A percentile compares a stretch with the other conserved stretches of the same genome.
Conservation (phyloP, 1,140 invertebrate species). For the Drosophila yakuba region DNA sequence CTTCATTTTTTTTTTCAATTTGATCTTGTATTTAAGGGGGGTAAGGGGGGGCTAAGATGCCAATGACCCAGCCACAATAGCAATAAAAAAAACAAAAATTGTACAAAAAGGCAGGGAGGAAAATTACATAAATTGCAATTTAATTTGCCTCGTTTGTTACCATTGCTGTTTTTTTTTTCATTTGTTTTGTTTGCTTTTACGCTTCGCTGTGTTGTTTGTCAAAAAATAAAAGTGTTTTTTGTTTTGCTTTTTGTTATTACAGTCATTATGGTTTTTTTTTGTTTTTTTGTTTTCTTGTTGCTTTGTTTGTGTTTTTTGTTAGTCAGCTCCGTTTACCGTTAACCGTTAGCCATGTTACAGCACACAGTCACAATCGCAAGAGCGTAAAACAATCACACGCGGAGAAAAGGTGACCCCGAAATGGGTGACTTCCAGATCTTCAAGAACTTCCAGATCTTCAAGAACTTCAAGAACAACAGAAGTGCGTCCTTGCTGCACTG, state of each 20-base stretch:
- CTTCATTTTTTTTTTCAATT: neutral
- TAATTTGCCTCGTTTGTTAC: constrained; percentile 56
- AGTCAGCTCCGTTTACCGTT: constrained; percentile 63
- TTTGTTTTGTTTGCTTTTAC: constrained; percentile 21
- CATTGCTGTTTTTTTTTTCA: constrained; percentile 4
- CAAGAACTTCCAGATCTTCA: too few species aligned
- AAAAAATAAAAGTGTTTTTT: constrained; percentile 45
- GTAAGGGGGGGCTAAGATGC: constrained; percentile 16
- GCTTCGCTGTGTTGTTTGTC: constrained; percentile 40
- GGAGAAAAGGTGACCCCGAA: constrained; percentile 16
- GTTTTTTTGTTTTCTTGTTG: constrained; percentile 21
- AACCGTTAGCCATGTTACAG: constrained; percentile 71
- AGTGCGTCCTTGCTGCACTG: too few species aligned
- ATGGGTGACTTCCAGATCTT: neutral
- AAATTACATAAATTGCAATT: constrained; percentile 79
- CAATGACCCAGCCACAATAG: constrained; percentile 16
- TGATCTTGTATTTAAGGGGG: neutral
- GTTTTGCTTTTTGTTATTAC: constrained; percentile 31
- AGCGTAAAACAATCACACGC: constrained; percentile 36
- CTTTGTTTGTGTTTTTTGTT: constrained; percentile 21
- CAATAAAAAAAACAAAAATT: constrained; percentile 10
- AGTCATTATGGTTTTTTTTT: constrained; percentile 26
- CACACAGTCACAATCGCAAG: constrained; percentile 38
- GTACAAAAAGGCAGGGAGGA: too few species aligned
- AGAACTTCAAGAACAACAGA: too few species aligned